phyloP scores from a whole-genome alignment of 2,888 invertebrate species.

The Odontocolon sp. region DNA sequence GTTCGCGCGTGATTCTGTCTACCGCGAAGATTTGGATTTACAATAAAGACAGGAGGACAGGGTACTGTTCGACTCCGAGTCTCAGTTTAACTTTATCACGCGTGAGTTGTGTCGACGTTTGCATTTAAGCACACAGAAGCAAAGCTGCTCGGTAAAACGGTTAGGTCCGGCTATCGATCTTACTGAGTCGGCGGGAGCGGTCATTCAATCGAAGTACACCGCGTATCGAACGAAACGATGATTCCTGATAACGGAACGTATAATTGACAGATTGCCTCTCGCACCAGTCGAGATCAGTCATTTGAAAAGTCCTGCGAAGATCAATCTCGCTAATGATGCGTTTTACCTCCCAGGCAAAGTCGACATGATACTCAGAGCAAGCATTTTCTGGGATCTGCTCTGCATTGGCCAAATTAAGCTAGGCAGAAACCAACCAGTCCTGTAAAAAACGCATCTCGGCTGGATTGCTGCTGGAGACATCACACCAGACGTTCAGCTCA shows the following conservation, averaged over 20 bases:
- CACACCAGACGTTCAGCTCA: background rate
- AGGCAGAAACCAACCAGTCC: background rate
- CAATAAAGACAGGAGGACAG: slow-evolving; percentile 16
- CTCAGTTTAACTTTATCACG: slow-evolving; percentile 35
- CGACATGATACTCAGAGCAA: slow-evolving; percentile 1
- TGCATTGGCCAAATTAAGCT: background rate
- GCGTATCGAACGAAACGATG: slow-evolving; percentile 28
- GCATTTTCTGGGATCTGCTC: background rate
- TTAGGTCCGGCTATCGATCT: slow-evolving; percentile 1
- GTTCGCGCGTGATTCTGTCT: slow-evolving; percentile 16
- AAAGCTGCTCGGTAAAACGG: background rate
- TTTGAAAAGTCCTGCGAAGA: slow-evolving; percentile 25
- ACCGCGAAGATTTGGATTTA: slow-evolving; percentile 26
- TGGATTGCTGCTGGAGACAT: slow-evolving; percentile 5
- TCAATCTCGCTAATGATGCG: slow-evolving; percentile 50
- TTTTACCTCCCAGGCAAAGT: slow-evolving; percentile 5
- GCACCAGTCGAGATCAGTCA: background rate
- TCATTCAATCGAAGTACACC: slow-evolving; percentile 41
- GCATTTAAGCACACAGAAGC: background rate
- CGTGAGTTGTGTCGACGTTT: background rate
- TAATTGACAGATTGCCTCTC: slow-evolving; percentile 38
- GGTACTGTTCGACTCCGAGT: slow-evolving; percentile 23
- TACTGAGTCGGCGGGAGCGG: slow-evolving; percentile 1
- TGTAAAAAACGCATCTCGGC: slow-evolving; percentile 7
- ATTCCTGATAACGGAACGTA: slow-evolving; percentile 43